A percentile compares a stretch with the other conserved stretches of the same genome.
These are phyloP conservation scores for Drosophila simulans DNA, from an alignment of 1,140 invertebrate genomes.

Conservation along the genomic window DNA sequence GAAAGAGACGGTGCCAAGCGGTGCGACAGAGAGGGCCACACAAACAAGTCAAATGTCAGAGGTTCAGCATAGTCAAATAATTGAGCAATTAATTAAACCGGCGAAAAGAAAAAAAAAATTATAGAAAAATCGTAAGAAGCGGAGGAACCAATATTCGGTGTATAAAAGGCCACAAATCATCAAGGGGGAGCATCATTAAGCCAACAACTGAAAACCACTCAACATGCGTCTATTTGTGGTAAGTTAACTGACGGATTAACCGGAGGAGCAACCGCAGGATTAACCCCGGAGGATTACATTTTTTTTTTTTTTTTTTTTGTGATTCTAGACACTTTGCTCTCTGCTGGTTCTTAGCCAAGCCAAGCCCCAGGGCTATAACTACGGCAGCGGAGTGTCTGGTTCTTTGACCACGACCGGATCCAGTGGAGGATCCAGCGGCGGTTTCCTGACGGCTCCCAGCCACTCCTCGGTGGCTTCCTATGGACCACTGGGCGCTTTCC, in stretches of 20 bases:
- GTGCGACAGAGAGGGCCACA: slow-evolving; percentile 15
- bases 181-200: slow-evolving; percentile 70
- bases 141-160: slow-evolving; percentile 43
- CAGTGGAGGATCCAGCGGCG: slow-evolving; percentile 7
- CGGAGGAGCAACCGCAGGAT: neutral
- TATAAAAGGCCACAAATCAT: slow-evolving; percentile 70
- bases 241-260: slow-evolving; percentile 33
- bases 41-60: slow-evolving; percentile 76
- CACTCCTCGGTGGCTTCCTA: slow-evolving; percentile 56
- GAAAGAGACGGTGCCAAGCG: slow-evolving; percentile 8
- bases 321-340: slow-evolving; percentile 60
- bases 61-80: slow-evolving; percentile 72
- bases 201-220: slow-evolving; percentile 64
- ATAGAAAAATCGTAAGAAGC: slow-evolving; percentile 53
- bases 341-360: slow-evolving; percentile 55
- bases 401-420: slow-evolving; percentile 18
- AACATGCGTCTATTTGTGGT: slow-evolving; percentile 81
- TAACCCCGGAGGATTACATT: neutral
- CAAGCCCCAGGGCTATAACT: slow-evolving; percentile 80
- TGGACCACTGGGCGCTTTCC: slow-evolving; percentile 66
- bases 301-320: slow-evolving; percentile 3
- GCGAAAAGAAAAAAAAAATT: slow-evolving; percentile 49
- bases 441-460: slow-evolving; percentile 51
- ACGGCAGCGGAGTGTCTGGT: slow-evolving; percentile 71
- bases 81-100: slow-evolving; percentile 80